A percentile compares a stretch with the other conserved stretches of the same genome.
phyloP scores from a whole-genome alignment of 2,888 invertebrate genomes.

The Melanophora roralis region DNA sequence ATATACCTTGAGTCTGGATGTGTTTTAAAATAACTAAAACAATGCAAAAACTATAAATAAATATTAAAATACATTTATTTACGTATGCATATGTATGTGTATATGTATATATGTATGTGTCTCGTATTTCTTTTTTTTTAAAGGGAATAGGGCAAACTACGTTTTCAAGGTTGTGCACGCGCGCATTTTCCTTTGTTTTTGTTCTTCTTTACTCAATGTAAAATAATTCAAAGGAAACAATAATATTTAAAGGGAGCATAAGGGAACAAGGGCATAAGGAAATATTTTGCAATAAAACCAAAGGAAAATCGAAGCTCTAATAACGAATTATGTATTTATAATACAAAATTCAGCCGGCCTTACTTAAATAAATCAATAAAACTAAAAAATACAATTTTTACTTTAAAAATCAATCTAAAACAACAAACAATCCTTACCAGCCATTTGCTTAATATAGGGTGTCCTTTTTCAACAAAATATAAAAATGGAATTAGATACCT shows the following conservation, averaged over 20 bases:
- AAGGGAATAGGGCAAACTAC: slow-evolving; percentile 76
- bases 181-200: slow-evolving; percentile 11
- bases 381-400: not conserved
- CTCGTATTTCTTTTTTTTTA: no score
- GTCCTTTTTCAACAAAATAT: no score
- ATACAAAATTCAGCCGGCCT: no score
- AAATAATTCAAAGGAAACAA: not conserved
- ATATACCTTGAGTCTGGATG: slow-evolving; percentile 24
- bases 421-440: no score
- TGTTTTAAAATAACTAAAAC: slow-evolving; percentile 35
- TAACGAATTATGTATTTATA: no score
- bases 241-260: not conserved
- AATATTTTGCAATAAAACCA: not conserved
- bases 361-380: not conserved
- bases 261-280: not conserved
- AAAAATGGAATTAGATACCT: not conserved
- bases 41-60: slow-evolving; percentile 10
- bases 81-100: not conserved
- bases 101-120: not conserved
- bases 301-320: no score
- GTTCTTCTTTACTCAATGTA: not conserved
- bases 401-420: no score
- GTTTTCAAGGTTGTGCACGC: slow-evolving; percentile 70
- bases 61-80: slow-evolving; percentile 9
- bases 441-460: no score